phyloP scores from a whole-genome alignment of 2,113 vertebrate species.

The Amblyopsis rosae region DNA sequence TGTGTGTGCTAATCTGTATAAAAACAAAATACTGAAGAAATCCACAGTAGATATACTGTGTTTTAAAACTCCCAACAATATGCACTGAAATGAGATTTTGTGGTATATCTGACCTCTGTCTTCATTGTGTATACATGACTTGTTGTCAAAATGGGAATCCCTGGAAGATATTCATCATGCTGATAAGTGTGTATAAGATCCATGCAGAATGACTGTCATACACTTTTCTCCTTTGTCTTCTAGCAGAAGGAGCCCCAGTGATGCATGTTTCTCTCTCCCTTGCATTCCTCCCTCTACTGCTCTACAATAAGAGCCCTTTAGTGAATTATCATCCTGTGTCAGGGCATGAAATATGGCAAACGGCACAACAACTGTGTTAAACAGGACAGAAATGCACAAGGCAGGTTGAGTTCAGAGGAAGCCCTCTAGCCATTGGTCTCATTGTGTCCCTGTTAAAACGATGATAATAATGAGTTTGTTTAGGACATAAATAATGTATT shows the following conservation, averaged over 20 bases:
- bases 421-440: slow-evolving; percentile 15
- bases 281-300: slow-evolving; percentile 27
- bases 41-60: background rate
- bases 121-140: slow-evolving; percentile 47
- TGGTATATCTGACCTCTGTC: slow-evolving; percentile 2
- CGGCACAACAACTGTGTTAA: slow-evolving; percentile 58
- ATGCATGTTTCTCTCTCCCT: slow-evolving; percentile 18
- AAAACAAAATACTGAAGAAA: background rate
- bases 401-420: slow-evolving; percentile 49
- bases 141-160: slow-evolving; percentile 34
- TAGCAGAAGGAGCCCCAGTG: slow-evolving; percentile 25
- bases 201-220: slow-evolving; percentile 56
- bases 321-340: slow-evolving; percentile 64
- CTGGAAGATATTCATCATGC: slow-evolving; percentile 57
- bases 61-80: background rate
- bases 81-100: background rate
- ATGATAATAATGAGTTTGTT: background rate
- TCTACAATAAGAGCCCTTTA: slow-evolving; percentile 77
- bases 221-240: slow-evolving; percentile 21
- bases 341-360: slow-evolving; percentile 71
- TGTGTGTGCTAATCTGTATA: slow-evolving; percentile 24
- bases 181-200: slow-evolving; percentile 34
- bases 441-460: slow-evolving; percentile 2
- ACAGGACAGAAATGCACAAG: slow-evolving; percentile 50
- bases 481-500: too few species aligned